Evolutionary conservation across 2,113 vertebrate genomes (phyloP).

Genomic region (Carassius auratus): DNA sequence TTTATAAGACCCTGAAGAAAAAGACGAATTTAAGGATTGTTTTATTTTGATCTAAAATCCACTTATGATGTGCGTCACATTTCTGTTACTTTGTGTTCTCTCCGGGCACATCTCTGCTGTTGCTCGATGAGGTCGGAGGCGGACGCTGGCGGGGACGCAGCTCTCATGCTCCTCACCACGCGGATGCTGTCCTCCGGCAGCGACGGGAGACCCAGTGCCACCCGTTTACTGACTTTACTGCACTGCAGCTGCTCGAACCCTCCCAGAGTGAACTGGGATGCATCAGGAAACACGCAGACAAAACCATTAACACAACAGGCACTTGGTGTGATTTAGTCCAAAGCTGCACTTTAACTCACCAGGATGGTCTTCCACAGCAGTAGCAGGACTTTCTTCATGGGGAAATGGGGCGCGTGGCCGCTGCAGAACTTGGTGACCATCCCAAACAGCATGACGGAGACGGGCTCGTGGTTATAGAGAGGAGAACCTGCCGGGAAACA

Average conservation of each 20-base stretch:
- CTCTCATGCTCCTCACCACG: constrained; percentile 94
- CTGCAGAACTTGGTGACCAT: constrained; percentile 99
- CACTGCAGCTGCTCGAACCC: constrained; percentile 93
- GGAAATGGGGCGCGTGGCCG: constrained; percentile 94
- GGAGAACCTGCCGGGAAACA: constrained; percentile 79
- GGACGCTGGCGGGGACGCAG: constrained; percentile 92
- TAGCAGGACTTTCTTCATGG: constrained; percentile 95
- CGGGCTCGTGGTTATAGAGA: constrained; percentile 91
- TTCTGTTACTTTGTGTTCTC: constrained; percentile 88
- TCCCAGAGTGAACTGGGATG: constrained; percentile 87
- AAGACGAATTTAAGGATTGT: not conserved
- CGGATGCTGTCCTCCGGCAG: constrained; percentile 96
- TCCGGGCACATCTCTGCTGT: constrained; percentile 92
- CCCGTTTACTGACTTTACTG: constrained; percentile 88
- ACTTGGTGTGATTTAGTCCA: no score
- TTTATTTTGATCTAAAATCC: not conserved
- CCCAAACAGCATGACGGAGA: constrained; percentile 94
- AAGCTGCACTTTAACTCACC: constrained; percentile 71
- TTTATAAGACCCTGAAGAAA: constrained; percentile 87
- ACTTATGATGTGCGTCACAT: not conserved
- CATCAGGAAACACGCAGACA: constrained; percentile 6
- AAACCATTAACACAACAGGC: not conserved
- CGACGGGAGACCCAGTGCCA: constrained; percentile 83
- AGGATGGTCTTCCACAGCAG: constrained; percentile 94
- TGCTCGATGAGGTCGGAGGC: constrained; percentile 97